Evolutionary conservation across 1,140 invertebrate species (phyloP).

Genomic region (Lineus longissimus): DNA sequence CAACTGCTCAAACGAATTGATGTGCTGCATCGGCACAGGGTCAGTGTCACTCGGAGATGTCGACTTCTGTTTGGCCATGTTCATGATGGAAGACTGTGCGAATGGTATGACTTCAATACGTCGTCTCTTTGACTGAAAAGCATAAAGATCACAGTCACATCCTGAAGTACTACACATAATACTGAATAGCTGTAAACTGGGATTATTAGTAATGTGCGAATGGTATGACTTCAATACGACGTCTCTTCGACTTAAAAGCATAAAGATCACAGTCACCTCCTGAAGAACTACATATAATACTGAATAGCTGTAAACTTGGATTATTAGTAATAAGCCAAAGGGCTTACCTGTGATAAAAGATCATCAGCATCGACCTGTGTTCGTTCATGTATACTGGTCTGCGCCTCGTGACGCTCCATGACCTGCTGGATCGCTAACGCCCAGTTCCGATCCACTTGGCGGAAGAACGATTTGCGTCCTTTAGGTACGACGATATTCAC

Average conservation of each 20-base stretch:
- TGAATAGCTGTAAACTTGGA: not conserved
- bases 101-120: no score
- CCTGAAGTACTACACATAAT: no score
- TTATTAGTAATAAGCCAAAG: no score
- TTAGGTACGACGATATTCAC: constrained; percentile 9
- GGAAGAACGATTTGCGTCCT: constrained; percentile 9
- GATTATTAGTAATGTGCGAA: no score
- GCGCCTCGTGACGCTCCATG: not conserved
- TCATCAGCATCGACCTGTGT: not conserved
- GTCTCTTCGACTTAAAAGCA: not conserved
- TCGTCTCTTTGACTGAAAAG: no score
- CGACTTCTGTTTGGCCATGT: no score
- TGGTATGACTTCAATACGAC: no score
- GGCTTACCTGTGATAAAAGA: not conserved
- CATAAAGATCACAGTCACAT: not conserved
- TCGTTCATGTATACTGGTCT: not conserved
- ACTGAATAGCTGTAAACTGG: not conserved
- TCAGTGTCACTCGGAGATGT: not conserved
- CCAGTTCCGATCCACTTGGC: not conserved
- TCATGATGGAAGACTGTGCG: no score
- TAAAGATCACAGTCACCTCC: not conserved
- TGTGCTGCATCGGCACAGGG: constrained; percentile 10
- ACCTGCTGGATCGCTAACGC: constrained; percentile 3
- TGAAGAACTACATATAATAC: no score
- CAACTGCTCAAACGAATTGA: constrained; percentile 13